Conservation (phyloP, 2,888 invertebrate species). For the Eristalinus aeneus region DNA sequence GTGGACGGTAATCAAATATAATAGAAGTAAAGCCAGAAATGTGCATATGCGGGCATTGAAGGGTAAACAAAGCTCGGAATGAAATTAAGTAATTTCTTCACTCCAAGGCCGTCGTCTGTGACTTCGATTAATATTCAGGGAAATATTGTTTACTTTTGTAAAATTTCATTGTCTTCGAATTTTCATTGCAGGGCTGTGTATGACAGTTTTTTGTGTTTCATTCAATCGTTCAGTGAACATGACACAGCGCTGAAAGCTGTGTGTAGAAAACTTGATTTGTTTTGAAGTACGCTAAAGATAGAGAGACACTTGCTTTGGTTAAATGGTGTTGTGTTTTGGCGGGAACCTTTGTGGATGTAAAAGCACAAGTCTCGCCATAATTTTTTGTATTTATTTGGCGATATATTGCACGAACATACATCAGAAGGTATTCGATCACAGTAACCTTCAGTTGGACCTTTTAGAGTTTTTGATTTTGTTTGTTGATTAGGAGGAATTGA, state of each 20-base stretch:
- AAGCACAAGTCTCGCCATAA: no score
- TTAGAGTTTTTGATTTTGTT: no score
- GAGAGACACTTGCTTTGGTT: no score
- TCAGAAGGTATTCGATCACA: no score
- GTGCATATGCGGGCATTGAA: not conserved
- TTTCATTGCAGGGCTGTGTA: not conserved
- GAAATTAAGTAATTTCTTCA: not conserved
- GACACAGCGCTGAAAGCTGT: not conserved
- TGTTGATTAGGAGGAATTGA: no score
- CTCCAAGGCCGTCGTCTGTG: not conserved
- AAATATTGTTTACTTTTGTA: not conserved
- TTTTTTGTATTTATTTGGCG: no score
- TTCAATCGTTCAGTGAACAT: not conserved
- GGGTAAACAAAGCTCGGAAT: slow-evolving; percentile 1
- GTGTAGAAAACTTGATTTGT: not conserved
- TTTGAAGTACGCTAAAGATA: no score
- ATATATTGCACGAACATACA: no score
- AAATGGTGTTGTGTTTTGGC: no score
- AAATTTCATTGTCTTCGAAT: not conserved
- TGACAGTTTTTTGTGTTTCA: not conserved
- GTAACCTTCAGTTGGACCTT: no score
- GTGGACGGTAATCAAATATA: not conserved
- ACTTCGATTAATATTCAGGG: not conserved
- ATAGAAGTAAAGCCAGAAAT: not conserved
- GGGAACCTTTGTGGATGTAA: no score